Conservation (phyloP, 2,797 vertebrate genomes). For the Pseudotriccus pelzelni region DNA sequence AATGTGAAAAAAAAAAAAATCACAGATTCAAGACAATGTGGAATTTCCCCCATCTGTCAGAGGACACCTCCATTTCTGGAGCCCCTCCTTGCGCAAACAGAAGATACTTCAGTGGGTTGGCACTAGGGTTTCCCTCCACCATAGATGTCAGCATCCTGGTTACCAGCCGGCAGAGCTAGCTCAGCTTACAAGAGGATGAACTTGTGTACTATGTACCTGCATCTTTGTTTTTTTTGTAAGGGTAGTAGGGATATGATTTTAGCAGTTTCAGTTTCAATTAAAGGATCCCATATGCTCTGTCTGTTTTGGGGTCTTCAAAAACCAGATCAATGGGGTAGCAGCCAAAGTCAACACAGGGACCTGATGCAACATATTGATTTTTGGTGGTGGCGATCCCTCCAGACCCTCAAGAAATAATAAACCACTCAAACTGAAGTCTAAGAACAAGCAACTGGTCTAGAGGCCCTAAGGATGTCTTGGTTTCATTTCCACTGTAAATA, state of each 20-base stretch:
- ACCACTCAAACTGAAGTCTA: conserved; percentile 58
- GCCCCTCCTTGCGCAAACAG: not conserved
- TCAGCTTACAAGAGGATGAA: not conserved
- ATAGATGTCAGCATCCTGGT: not conserved
- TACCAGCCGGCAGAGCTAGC: not conserved
- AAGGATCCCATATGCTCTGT: not conserved
- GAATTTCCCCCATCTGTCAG: not conserved
- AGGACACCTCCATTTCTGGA: not conserved
- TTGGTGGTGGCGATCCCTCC: conserved; percentile 35
- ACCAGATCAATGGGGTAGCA: conserved; percentile 20
- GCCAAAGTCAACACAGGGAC: conserved; percentile 49
- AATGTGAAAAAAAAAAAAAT: not conserved
- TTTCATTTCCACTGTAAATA: conserved; percentile 75
- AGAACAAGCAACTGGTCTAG: conserved; percentile 58
- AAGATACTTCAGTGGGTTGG: not conserved
- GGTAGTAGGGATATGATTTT: not conserved
- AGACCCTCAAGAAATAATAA: conserved; percentile 70
- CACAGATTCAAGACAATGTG: not conserved
- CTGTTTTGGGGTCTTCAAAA: conserved; percentile 1
- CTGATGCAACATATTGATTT: conserved; percentile 61
- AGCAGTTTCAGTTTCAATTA: not conserved
- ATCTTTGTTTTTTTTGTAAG: not conserved
- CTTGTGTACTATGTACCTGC: not conserved
- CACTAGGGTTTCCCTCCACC: not conserved
- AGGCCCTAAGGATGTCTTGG: conserved; percentile 60